Evolutionary conservation across 2,797 vertebrate genomes (phyloP).

Genomic region (Falco peregrinus): DNA sequence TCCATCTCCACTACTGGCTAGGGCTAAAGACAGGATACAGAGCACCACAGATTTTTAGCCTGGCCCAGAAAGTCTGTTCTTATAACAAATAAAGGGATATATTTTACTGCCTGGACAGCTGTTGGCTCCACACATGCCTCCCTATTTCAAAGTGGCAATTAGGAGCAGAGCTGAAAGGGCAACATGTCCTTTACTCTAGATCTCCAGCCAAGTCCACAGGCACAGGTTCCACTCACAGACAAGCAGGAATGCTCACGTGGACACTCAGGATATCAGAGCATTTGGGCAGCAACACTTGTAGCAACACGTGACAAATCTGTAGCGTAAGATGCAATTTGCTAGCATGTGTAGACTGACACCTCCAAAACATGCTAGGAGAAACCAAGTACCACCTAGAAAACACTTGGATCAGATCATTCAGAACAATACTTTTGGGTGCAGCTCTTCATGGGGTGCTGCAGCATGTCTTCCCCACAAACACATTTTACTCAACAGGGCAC

Average conservation of each 20-base stretch:
- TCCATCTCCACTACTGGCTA: neutral
- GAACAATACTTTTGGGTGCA: neutral
- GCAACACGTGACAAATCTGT: slow-evolving; percentile 1
- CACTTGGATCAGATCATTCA: neutral
- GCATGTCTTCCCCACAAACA: neutral
- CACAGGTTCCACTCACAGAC: slow-evolving; percentile 17
- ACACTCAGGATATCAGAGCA: neutral
- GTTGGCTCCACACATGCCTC: neutral
- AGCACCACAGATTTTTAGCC: neutral
- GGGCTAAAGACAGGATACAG: neutral
- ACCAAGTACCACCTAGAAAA: neutral
- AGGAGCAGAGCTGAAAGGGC: slow-evolving; percentile 38
- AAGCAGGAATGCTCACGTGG: slow-evolving; percentile 30
- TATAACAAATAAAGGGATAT: neutral
- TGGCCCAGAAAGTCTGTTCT: neutral
- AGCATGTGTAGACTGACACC: neutral
- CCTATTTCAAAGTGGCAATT: slow-evolving; percentile 2
- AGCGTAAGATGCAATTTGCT: neutral
- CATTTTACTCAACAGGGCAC: neutral
- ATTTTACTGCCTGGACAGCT: slow-evolving; percentile 10
- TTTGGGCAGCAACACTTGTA: slow-evolving; percentile 9
- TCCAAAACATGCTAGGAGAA: neutral
- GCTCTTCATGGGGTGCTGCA: neutral
- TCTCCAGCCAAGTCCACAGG: slow-evolving; percentile 46
- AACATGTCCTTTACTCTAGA: slow-evolving; percentile 47